Base-by-base conservation (phyloP, 2,888 invertebrate genomes). In the Phortica okadai region DNA sequence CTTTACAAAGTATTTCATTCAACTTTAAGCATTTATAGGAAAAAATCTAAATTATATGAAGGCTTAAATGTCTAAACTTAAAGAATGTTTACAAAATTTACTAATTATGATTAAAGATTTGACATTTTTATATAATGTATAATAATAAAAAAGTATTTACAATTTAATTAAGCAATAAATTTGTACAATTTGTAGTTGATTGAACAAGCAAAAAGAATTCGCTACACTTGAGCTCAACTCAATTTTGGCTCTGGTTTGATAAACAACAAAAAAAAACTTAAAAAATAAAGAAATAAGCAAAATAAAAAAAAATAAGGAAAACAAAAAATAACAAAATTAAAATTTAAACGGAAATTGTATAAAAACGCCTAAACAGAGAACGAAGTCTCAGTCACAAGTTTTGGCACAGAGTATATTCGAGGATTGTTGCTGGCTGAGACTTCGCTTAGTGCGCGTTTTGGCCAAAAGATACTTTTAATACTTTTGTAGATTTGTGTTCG, bases 211-310 rank as follows among this genome's bases (percentile, higher is more conserved):
- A 76, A 76, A 69, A 16, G 16, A 72, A 56, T 54, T 44, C 44
- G 58, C 74, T 67, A 41, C 21, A 44, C 77, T 83, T 84, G 85
- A 86, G 86, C 86, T 86, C 86, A 86, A 85, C 84, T 85, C 85
- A 85, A 86, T 79, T 79, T 14, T 50, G 58, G 66, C 54, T 74
- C 74, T 74, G 76, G 25, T 56, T 66, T 21, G 25, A 7, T 25
- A 11, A 62, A 21, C 11, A 54, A 54, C 0, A 54, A 14, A 54
- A 6, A 54, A n/a, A 54, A n/a, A n/a, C n/a, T 6, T 54, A 1
- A 54, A 54, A 54, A 10, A 21, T 21, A 54, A 54, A 54, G 7
- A n/a, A 3, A 54, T 54, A 54, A 54, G n/a, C 14, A 10, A 56
- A 56, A 56, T 56, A 11, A 56, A 14, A 56, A 11, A 56, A 14